These are phyloP conservation scores for Sympetrum striolatum DNA, from an alignment of 2,888 invertebrate genomes.

Conservation along the genomic window DNA sequence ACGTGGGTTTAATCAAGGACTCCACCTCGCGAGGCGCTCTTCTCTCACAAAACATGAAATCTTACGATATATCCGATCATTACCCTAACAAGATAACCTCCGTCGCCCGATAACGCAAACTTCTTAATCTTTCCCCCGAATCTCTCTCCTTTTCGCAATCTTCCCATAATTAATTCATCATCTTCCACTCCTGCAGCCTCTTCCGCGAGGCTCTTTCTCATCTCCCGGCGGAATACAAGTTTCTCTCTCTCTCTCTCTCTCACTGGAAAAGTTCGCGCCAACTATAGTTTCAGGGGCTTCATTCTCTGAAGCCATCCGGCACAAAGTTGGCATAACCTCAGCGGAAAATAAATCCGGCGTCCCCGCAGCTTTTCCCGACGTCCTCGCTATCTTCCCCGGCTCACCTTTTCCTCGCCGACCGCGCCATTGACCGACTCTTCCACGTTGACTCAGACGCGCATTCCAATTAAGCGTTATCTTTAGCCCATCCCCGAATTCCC, in stretches of 20 bases:
- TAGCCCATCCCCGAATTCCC: not conserved
- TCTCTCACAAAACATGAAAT: not conserved
- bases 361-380: not conserved
- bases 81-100: not conserved
- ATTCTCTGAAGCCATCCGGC: not conserved
- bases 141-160: not conserved
- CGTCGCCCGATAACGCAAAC: not conserved
- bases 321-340: conserved; percentile 14
- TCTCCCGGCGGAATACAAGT: not conserved
- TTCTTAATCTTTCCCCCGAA: not conserved
- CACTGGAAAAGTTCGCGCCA: not conserved
- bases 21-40: not conserved
- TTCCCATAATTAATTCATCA: conserved; percentile 30
- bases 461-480: not conserved
- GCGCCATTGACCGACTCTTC: not conserved
- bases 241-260: not conserved
- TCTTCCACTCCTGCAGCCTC: not conserved
- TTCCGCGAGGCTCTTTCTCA: not conserved
- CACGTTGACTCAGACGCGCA: not conserved
- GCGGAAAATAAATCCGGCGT: not conserved
- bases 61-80: not conserved
- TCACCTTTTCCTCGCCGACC: not conserved
- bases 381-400: not conserved
- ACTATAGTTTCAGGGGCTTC: conserved; percentile 11
- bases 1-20: too few species aligned